Evolutionary conservation across 2,888 invertebrate species (phyloP), one percentile per base, ranked within the genome.

Genomic region (Archaeoteleia sp.): DNA sequence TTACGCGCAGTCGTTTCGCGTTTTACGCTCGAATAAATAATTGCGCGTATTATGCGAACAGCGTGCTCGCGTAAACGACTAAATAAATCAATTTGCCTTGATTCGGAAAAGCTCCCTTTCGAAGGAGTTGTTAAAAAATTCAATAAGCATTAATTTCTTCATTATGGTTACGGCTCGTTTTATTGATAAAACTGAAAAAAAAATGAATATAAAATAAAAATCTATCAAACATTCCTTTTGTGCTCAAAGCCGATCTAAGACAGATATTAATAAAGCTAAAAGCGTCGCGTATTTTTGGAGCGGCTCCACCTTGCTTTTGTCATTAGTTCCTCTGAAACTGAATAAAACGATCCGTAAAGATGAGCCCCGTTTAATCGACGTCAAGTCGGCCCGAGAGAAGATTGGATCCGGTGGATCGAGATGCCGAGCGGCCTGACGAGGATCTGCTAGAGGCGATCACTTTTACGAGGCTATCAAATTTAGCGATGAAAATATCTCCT

Each of bases 381-480:
- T 67, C 51, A 76, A 78, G 80, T 79, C 77, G 75, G 60, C 51
- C 70, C 49, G 46, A 40, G 20, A 13, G 67, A 42, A 75, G 74
- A 77, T 78, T 72, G 74, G 74, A 72, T 75, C n/a, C n/a, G n/a
- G n/a, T n/a, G n/a, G n/a, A n/a, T n/a, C n/a, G n/a, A n/a, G n/a
- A n/a, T n/a, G n/a, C n/a, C n/a, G n/a, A n/a, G 63, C 54, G 17
- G 10, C 35, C n/a, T n/a, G 29, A 29, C 29, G 29, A 34, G 34
- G 40, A 34, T 54, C 15, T 17, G 43, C 13, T 14, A 5, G 37
- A 40, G 20, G 32, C 23, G 74, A 72, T 75, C 74, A 54, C 72
- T 63, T 75, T 80, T 77, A 80, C 76, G 79, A 80, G 74, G 73
- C 75, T 72, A 78, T 80, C 77, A 77, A 77, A 74, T 74, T 73